Conservation (phyloP, 2,113 vertebrate genomes). For the Crotalus viridis region DNA sequence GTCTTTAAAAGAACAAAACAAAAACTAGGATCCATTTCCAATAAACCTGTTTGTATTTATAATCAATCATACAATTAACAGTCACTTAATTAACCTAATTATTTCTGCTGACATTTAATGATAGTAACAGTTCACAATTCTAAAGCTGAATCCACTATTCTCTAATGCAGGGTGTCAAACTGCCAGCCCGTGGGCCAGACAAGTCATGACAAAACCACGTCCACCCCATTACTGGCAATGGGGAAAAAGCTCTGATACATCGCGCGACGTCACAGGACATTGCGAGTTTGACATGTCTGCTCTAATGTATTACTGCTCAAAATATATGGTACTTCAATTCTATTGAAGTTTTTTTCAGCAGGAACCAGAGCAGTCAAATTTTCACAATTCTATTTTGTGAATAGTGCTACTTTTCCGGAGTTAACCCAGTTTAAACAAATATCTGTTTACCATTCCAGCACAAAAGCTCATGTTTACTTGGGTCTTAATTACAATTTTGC, state of each 20-base stretch:
- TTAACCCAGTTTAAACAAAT: neutral
- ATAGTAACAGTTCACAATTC: neutral
- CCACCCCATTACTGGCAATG: no score
- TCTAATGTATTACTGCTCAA: neutral
- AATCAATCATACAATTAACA: neutral
- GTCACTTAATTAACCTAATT: constrained; percentile 4
- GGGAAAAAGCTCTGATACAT: no score
- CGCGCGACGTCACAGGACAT: no score
- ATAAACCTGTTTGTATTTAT: neutral
- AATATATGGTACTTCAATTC: neutral
- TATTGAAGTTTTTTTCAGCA: neutral
- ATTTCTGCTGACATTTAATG: neutral
- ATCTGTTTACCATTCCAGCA: neutral
- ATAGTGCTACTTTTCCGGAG: neutral
- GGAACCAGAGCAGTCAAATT: neutral
- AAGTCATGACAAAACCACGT: rapidly evolving
- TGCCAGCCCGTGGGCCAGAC: no score
- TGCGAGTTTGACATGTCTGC: no score
- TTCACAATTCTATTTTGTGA: neutral
- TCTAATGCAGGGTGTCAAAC: neutral
- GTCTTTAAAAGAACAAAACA: neutral
- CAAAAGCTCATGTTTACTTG: neutral
- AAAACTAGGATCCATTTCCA: neutral
- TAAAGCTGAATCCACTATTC: neutral
- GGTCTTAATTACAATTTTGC: neutral